Evolutionary conservation across 2,797 vertebrate species (phyloP).

Genomic region (Borostomias antarcticus): DNA sequence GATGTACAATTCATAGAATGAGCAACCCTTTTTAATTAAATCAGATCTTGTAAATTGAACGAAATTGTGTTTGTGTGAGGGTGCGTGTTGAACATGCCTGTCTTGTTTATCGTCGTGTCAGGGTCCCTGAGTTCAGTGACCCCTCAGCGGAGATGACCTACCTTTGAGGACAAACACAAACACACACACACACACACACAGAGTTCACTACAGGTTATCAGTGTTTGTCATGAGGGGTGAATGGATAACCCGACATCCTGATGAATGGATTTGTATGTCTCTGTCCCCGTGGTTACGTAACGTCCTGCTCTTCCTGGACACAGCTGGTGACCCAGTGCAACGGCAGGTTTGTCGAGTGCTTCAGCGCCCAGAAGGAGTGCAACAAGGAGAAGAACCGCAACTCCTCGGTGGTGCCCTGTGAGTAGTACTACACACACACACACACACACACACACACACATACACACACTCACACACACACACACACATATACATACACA

Average conservation of each 20-base stretch:
- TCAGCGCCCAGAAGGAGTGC: slow-evolving; percentile 93
- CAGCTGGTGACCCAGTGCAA: slow-evolving; percentile 93
- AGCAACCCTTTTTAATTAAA: too few relatives aligned
- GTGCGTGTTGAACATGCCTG: too few relatives aligned
- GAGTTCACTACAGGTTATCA: neutral
- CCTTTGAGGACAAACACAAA: too few relatives aligned
- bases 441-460: too few relatives aligned
- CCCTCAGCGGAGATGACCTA: neutral
- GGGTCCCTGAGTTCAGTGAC: neutral
- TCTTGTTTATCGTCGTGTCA: neutral
- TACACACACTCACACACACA: neutral
- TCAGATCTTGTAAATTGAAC: too few relatives aligned
- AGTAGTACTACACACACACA: slow-evolving; percentile 59
- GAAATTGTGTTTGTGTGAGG: too few relatives aligned
- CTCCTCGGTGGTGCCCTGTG: slow-evolving; percentile 93
- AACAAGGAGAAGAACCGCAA: slow-evolving; percentile 98
- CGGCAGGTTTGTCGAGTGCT: slow-evolving; percentile 88
- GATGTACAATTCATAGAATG: too few relatives aligned
- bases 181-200: too few relatives aligned
- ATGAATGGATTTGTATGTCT: neutral
- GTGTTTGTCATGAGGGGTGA: neutral
- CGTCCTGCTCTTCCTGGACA: slow-evolving; percentile 16
- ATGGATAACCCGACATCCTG: neutral
- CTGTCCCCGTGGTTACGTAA: neutral
- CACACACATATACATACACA: neutral